Evolutionary conservation across 2,797 vertebrate species (phyloP).

Genomic region (Phoxinus dragarum): DNA sequence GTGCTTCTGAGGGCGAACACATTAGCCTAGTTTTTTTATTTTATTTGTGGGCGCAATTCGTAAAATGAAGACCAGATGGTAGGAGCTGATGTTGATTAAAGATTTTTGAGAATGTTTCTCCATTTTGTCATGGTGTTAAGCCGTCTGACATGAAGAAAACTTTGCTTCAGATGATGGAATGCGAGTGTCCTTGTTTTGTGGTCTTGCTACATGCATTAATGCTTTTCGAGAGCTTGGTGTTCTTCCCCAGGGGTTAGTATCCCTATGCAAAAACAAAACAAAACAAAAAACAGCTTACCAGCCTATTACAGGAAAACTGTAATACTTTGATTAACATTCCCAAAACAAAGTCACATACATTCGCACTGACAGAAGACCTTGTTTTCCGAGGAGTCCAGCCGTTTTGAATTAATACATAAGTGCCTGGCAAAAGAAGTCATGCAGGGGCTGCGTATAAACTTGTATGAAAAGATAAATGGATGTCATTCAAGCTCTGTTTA

Average conservation of each 20-base stretch:
- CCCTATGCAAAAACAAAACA: too few species aligned
- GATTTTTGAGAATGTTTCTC: conserved; percentile 49
- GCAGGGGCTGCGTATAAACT: conserved; percentile 34
- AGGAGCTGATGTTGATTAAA: conserved; percentile 56
- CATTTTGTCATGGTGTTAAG: conserved; percentile 35
- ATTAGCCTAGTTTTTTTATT: conserved; percentile 56
- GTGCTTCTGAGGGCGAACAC: conserved; percentile 64
- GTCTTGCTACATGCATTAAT: conserved; percentile 18
- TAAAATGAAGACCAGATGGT: conserved; percentile 66
- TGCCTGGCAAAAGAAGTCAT: conserved; percentile 40
- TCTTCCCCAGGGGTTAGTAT: conserved; percentile 15
- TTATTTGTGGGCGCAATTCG: conserved; percentile 58
- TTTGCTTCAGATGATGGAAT: conserved; percentile 34
- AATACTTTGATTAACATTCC: neutral
- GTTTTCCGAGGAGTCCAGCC: conserved; percentile 15
- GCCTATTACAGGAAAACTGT: neutral
- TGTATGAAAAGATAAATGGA: conserved; percentile 45
- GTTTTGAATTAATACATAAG: conserved; percentile 37
- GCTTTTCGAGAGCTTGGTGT: conserved; percentile 15
- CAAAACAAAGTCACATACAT: neutral
- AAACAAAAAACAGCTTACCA: conserved; percentile 1
- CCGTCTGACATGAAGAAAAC: conserved; percentile 40
- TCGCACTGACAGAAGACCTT: conserved; percentile 29
- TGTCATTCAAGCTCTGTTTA: conserved; percentile 57
- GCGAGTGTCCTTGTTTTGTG: conserved; percentile 24